phyloP scores from a whole-genome alignment of 64 coral and sea anemone genomes.

The Actinia equina region DNA sequence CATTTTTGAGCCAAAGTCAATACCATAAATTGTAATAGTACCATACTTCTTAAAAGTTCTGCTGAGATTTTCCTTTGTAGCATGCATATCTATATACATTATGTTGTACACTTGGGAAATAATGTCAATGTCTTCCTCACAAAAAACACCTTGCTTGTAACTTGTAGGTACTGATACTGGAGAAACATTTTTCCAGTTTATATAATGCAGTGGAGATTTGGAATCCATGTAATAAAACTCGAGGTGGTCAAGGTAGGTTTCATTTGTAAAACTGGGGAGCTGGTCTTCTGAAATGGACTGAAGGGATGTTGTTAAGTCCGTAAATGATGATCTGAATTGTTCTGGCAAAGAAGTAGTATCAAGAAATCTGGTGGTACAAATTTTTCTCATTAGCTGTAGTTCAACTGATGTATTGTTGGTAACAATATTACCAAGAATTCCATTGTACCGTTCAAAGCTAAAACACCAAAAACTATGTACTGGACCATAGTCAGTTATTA shows the following conservation, averaged over 20 bases:
- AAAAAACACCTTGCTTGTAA: neutral
- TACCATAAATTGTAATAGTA: neutral
- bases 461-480: too few relatives aligned
- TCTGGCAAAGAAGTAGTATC: neutral
- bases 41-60: constrained; percentile 4
- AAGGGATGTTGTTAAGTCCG: neutral
- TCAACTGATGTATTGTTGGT: too few relatives aligned
- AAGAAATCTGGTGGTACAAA: too few relatives aligned
- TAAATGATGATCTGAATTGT: constrained; percentile 13
- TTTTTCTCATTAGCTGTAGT: too few relatives aligned
- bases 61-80: neutral
- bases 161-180: neutral
- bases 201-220: neutral
- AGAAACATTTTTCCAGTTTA: constrained; percentile 18
- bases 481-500: too few relatives aligned
- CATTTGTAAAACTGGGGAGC: neutral
- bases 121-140: constrained; percentile 4
- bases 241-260: neutral
- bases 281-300: neutral
- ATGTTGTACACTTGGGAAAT: neutral
- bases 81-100: neutral
- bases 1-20: constrained; percentile 32
- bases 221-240: neutral
- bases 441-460: too few relatives aligned
- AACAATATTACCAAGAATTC: too few relatives aligned